These are phyloP conservation scores for Oxyura jamaicensis DNA, from an alignment of 2,113 vertebrate species.

Conservation along the genomic window DNA sequence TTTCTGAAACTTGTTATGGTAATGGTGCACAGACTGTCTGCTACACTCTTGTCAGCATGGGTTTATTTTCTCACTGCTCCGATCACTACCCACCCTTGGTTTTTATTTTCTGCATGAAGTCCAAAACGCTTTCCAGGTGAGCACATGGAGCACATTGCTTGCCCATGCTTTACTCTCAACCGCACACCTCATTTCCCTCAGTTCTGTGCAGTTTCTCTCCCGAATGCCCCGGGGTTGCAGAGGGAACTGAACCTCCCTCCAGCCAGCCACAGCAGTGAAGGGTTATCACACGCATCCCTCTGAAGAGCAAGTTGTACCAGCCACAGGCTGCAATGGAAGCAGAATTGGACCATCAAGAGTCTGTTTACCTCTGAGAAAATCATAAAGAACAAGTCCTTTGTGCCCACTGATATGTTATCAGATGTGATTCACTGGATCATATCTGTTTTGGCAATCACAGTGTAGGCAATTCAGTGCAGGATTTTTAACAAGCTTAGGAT, in stretches of 20 bases:
- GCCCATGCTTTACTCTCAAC: not conserved
- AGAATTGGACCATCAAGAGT: not conserved
- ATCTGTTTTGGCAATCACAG: not conserved
- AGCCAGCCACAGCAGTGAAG: not conserved
- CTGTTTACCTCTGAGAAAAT: not conserved
- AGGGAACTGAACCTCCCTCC: not conserved
- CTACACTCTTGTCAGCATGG: not conserved
- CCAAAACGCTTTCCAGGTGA: not conserved
- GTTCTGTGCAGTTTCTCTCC: not conserved
- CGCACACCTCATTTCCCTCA: not conserved
- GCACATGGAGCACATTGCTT: not conserved
- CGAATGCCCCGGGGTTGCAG: not conserved
- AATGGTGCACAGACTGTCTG: not conserved
- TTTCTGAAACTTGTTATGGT: not conserved
- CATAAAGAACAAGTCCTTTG: not conserved
- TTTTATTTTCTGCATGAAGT: not conserved
- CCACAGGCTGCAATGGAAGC: not conserved
- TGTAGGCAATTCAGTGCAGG: not conserved
- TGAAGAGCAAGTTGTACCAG: not conserved
- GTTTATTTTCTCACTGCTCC: not conserved
- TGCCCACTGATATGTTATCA: constrained; percentile 49
- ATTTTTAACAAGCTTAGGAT: not conserved
- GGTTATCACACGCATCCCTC: not conserved
- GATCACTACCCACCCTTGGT: no score
- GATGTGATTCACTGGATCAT: constrained; percentile 16